Conservation (phyloP, 2,797 vertebrate species). For the Acanthurus leucopareius region DNA sequence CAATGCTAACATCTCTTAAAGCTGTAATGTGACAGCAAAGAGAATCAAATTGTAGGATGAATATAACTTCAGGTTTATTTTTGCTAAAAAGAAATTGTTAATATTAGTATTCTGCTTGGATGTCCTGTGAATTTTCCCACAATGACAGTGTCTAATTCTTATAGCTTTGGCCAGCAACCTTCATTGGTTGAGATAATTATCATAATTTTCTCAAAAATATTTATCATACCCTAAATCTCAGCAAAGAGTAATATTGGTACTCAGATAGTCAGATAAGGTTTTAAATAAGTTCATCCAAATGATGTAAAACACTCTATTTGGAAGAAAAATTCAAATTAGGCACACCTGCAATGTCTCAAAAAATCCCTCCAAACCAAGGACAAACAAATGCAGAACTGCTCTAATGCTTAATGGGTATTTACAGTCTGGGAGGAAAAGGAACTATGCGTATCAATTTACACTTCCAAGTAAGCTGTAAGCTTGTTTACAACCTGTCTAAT, state of each 20-base stretch:
- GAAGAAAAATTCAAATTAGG: neutral
- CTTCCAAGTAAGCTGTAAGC: neutral
- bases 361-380: too few relatives aligned
- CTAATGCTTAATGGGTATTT: too few relatives aligned
- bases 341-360: neutral
- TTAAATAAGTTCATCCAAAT: neutral
- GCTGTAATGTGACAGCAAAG: neutral
- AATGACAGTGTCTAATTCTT: neutral
- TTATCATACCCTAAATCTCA: too few relatives aligned
- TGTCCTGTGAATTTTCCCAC: neutral
- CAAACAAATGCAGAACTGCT: too few relatives aligned
- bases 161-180: neutral
- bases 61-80: neutral
- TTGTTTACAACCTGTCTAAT: neutral
- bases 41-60: neutral
- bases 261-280: neutral
- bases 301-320: neutral
- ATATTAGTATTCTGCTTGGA: neutral
- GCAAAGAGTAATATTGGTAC: too few relatives aligned
- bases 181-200: neutral
- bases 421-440: neutral
- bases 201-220: neutral
- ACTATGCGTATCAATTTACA: neutral
- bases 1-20: neutral
- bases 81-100: too few relatives aligned